These are phyloP conservation scores for Conus canariensis DNA, from an alignment of 2,888 invertebrate genomes.

Conservation along the genomic window DNA sequence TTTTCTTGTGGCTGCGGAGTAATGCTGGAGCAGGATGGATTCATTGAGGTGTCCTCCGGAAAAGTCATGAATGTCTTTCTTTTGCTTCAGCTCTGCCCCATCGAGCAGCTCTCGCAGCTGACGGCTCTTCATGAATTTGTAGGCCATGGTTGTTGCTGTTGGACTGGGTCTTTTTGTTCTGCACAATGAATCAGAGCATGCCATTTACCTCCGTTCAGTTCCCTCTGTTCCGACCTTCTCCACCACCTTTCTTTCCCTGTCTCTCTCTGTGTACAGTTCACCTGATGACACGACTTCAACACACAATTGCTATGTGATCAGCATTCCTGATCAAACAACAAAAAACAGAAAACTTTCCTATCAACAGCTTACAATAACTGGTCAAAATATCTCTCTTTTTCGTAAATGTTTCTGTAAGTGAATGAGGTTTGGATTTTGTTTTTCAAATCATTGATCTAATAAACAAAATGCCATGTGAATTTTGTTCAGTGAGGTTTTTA, in stretches of 20 bases:
- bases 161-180: background rate
- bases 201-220: background rate
- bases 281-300: no score
- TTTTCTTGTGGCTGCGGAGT: conserved; percentile 52
- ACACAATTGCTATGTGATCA: no score
- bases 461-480: no score
- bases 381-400: no score
- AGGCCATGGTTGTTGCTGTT: conserved; percentile 54
- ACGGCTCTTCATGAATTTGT: conserved; percentile 67
- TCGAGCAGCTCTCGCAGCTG: conserved; percentile 70
- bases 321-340: no score
- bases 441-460: no score
- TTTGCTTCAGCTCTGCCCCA: conserved; percentile 68
- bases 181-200: background rate
- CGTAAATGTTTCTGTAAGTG: no score
- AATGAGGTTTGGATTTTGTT: no score
- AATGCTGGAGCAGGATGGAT: conserved; percentile 61
- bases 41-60: conserved; percentile 76
- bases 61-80: conserved; percentile 71
- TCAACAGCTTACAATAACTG: no score
- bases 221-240: no score
- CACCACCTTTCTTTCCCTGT: background rate
- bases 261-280: background rate
- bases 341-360: no score
- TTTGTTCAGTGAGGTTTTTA: no score